phyloP scores from a whole-genome alignment of 2,888 invertebrate genomes.

The Coelopa pilipes region DNA sequence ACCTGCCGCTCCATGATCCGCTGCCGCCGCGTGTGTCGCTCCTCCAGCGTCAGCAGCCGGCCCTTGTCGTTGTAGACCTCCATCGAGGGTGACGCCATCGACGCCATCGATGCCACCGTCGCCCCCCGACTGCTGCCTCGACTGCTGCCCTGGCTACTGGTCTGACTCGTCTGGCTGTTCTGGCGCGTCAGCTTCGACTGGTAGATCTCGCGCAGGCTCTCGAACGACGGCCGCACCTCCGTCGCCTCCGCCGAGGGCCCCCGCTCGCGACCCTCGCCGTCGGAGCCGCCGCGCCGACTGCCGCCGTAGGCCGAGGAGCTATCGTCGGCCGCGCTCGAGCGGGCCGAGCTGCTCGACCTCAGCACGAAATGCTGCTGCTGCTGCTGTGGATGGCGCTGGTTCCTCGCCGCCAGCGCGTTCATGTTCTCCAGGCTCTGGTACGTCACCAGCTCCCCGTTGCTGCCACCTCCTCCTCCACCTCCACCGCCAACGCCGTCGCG shows the following conservation, averaged over 20 bases:
- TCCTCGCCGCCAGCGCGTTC: slow-evolving; percentile 44
- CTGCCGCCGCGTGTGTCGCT: slow-evolving; percentile 79
- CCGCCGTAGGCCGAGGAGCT: neutral
- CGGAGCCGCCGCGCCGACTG: slow-evolving; percentile 35
- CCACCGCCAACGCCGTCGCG: slow-evolving; percentile 46
- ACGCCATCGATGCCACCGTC: slow-evolving; percentile 14
- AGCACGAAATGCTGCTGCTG: too few relatives aligned
- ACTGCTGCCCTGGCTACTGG: slow-evolving; percentile 37
- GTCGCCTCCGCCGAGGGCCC: neutral
- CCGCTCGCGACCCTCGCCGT: slow-evolving; percentile 7
- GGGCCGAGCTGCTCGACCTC: neutral
- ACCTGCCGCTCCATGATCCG: slow-evolving; percentile 66
- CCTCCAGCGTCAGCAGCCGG: slow-evolving; percentile 76
- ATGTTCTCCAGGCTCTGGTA: slow-evolving; percentile 52
- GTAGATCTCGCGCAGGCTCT: slow-evolving; percentile 79
- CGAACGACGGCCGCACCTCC: slow-evolving; percentile 63
- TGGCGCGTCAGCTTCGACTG: slow-evolving; percentile 72
- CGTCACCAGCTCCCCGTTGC: slow-evolving; percentile 38
- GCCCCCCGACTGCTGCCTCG: neutral
- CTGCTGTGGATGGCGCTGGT: neutral
- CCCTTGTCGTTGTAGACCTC: slow-evolving; percentile 69
- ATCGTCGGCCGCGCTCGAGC: slow-evolving; percentile 34
- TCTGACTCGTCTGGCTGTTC: slow-evolving; percentile 61
- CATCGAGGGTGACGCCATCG: neutral
- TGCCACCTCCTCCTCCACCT: slow-evolving; percentile 53